Evolutionary conservation across 30 jellyfish, hydroid and myxozoan genomes (phyloP), one percentile per base, ranked within the genome.

Genomic region (Hydractinia symbiolongicarpus): DNA sequence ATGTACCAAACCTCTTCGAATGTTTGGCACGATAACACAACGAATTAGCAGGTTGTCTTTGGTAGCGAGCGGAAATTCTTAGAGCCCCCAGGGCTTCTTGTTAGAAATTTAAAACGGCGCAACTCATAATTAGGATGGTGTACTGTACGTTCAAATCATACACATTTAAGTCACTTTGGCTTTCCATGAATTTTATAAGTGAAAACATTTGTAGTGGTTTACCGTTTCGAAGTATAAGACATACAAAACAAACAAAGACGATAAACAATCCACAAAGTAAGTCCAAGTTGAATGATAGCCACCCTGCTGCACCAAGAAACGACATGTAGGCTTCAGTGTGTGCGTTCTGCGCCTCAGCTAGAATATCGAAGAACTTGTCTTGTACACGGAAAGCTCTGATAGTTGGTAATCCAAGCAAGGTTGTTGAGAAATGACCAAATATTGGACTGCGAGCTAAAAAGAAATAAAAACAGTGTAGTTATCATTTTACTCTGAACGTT

Each of bases 361-460:
- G 74, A 49, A 90, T 72, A 19, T 90, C 97, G 51, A 78, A 76
- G 72, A 90, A 90, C 16, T 66, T 67, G 50, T 72, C 86, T 72
- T 90, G 97, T 5, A 82, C 94, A 50, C 93, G 82, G 78, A 90
- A 90, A 16, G 97, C 97, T 50, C 97, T 90, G 50, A 90, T 90
- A 19, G 95, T 87, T 68, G 97, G 95, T 17, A 90, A 82, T 50
- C 97, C 97, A 4, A 90, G 95, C 53, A 90, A 88, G 4, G 97
- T 90, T 16, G 97, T 90, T 6, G 97, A 90, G 80, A 90, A 85
- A 51, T 90, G 95, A 57, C 97, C 97, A 82, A 90, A 90, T 11
- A 90, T 67, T 9, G 97, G 97, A 67, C 97, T 90, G 53, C 97
- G 78, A 17, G 86, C 97, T 90, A 83, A 1, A 70, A 55, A 4